Conservation (phyloP, 2,888 invertebrate genomes). For the Cosmorhoe ocellata region DNA sequence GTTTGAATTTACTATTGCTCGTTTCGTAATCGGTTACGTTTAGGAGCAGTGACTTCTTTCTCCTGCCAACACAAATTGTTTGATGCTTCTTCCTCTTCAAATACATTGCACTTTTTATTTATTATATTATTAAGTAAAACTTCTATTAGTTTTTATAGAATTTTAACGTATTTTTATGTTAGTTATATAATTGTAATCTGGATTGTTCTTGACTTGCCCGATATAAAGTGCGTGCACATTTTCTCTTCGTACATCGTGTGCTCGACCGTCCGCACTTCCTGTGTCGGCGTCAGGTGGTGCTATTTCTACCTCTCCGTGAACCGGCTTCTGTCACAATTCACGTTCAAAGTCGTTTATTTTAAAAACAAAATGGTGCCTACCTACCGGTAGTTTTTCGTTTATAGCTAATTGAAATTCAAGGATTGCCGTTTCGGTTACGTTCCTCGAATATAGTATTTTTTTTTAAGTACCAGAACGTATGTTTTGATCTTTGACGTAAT, state of each 20-base stretch:
- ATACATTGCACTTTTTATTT: neutral
- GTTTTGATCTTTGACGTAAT: neutral
- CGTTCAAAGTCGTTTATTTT: constrained; percentile 73
- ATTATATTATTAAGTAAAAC: no score
- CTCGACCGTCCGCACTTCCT: constrained; percentile 66
- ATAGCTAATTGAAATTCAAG: constrained; percentile 43
- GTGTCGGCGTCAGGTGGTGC: constrained; percentile 66
- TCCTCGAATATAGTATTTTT: constrained; percentile 32
- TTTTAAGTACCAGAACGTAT: constrained; percentile 10
- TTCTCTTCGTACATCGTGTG: constrained; percentile 45
- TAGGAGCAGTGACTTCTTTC: constrained; percentile 17
- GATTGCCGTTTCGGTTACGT: constrained; percentile 36
- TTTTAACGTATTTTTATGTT: no score
- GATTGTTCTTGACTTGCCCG: constrained; percentile 2
- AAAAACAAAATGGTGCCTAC: constrained; percentile 39
- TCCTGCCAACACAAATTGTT: constrained; percentile 1
- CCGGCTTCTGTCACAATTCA: constrained; percentile 59
- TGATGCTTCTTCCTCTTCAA: neutral
- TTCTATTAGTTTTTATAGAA: no score
- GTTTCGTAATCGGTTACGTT: constrained; percentile 25
- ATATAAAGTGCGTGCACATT: constrained; percentile 39
- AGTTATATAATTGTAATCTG: no score
- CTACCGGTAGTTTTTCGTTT: constrained; percentile 41
- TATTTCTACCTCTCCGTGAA: constrained; percentile 74
- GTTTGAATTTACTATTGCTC: constrained; percentile 14